phyloP scores from a whole-genome alignment of 2,888 invertebrate species.

The Sinopyrophorus schimmeli region DNA sequence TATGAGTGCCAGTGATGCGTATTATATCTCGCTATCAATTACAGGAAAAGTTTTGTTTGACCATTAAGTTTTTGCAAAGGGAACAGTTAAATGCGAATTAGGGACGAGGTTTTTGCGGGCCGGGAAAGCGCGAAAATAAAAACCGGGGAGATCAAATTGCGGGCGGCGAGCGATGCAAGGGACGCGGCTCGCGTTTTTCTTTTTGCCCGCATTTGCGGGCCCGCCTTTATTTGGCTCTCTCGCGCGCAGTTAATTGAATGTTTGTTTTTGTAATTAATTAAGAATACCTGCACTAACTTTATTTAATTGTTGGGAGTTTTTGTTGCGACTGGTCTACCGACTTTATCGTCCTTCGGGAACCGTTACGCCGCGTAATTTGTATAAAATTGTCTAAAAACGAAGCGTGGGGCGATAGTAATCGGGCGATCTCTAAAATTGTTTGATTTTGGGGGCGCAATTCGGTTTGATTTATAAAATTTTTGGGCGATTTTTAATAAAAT shows the following conservation, averaged over 20 bases:
- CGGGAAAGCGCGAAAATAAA: slow-evolving; percentile 6
- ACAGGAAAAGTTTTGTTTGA: slow-evolving; percentile 1
- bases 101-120: not conserved
- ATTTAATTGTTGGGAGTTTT: slow-evolving; percentile 11
- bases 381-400: too few relatives aligned
- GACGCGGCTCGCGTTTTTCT: slow-evolving; percentile 7
- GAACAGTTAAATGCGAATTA: slow-evolving; percentile 2
- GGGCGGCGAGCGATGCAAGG: slow-evolving; percentile 5
- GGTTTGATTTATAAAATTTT: too few relatives aligned
- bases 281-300: slow-evolving; percentile 16
- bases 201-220: not conserved
- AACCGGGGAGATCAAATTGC: slow-evolving; percentile 2
- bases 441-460: too few relatives aligned
- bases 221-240: slow-evolving; percentile 15
- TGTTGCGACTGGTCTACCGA: not conserved
- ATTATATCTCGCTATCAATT: too few relatives aligned
- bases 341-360: slow-evolving; percentile 5
- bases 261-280: slow-evolving; percentile 22
- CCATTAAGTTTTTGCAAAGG: slow-evolving; percentile 4
- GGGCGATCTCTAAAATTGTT: too few relatives aligned
- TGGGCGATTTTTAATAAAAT: too few relatives aligned
- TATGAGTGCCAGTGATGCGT: too few relatives aligned
- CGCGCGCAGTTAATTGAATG: slow-evolving; percentile 17
- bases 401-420: too few relatives aligned
- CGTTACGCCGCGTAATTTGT: too few relatives aligned